Conservation (phyloP, 2,797 vertebrate genomes). For the Nannoperca obscura region DNA sequence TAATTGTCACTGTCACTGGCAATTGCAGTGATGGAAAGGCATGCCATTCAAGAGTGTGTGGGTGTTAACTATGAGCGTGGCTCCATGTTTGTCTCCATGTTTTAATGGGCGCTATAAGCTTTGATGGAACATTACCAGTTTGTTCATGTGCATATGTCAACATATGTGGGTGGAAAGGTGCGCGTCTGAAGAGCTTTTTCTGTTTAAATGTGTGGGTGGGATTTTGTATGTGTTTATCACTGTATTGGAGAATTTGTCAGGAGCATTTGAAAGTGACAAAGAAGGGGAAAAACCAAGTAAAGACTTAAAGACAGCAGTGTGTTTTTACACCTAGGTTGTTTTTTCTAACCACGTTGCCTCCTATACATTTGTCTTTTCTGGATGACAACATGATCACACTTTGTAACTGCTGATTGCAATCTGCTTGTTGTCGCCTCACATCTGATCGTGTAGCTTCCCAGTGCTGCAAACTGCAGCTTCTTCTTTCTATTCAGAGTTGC, state of each 20-base stretch:
- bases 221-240: conserved; percentile 77
- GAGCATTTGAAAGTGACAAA: conserved; percentile 61
- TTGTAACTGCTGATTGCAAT: conserved; percentile 32
- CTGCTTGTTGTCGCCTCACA: conserved; percentile 36
- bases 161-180: conserved; percentile 84
- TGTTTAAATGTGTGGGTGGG: conserved; percentile 76
- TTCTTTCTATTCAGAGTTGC: background rate
- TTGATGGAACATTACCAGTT: conserved; percentile 82
- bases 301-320: conserved; percentile 36
- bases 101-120: conserved; percentile 78
- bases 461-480: background rate
- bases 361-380: conserved; percentile 31
- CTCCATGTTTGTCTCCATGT: conserved; percentile 57
- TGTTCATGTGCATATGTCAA: conserved; percentile 78
- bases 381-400: conserved; percentile 22
- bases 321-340: conserved; percentile 1
- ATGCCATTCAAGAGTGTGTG: conserved; percentile 65
- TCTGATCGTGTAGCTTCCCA: conserved; percentile 22
- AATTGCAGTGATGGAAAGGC: conserved; percentile 73
- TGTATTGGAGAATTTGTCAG: conserved; percentile 68
- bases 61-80: conserved; percentile 64
- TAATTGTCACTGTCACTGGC: conserved; percentile 75
- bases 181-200: conserved; percentile 79
- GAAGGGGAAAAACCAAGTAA: conserved; percentile 60
- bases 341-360: conserved; percentile 2